These are phyloP conservation scores for Brachylomia viminalis DNA, from an alignment of 2,888 invertebrate genomes.

Conservation along the genomic window DNA sequence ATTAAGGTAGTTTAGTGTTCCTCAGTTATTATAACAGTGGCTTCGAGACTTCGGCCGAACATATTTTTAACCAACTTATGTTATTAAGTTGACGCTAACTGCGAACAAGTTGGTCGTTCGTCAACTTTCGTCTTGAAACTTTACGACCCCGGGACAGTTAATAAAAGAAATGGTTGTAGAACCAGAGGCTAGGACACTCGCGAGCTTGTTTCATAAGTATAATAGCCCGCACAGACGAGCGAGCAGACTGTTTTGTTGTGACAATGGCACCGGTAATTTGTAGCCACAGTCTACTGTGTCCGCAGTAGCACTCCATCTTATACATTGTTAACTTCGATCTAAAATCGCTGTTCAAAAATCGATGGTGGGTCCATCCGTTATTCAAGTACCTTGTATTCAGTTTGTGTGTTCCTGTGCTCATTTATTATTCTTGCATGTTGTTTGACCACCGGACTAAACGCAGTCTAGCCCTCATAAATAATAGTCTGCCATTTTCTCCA, in stretches of 20 bases:
- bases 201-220: conserved; percentile 37
- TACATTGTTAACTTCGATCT: conserved; percentile 41
- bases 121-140: conserved; percentile 62
- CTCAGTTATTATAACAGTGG: conserved; percentile 62
- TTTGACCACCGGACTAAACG: conserved; percentile 57
- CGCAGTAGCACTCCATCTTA: conserved; percentile 31
- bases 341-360: conserved; percentile 33
- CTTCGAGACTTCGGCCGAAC: conserved; percentile 54
- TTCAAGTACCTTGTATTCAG: conserved; percentile 46
- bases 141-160: conserved; percentile 55
- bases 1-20: conserved; percentile 74
- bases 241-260: conserved; percentile 24
- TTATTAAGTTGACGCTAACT: conserved; percentile 74
- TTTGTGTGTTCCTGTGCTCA: conserved; percentile 27
- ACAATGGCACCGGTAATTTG: conserved; percentile 40
- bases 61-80: conserved; percentile 72
- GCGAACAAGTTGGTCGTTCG: conserved; percentile 68
- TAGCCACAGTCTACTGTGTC: conserved; percentile 13
- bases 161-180: conserved; percentile 53
- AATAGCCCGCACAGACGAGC: conserved; percentile 25
- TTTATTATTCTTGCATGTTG: conserved; percentile 57
- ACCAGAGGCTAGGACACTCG: conserved; percentile 35
- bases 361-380: conserved; percentile 18
- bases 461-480: conserved; percentile 65
- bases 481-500: conserved; percentile 65